Evolutionary conservation across 1,140 invertebrate species (phyloP), one percentile per base, ranked within the genome.

Genomic region (Leguminivora glycinivorella): DNA sequence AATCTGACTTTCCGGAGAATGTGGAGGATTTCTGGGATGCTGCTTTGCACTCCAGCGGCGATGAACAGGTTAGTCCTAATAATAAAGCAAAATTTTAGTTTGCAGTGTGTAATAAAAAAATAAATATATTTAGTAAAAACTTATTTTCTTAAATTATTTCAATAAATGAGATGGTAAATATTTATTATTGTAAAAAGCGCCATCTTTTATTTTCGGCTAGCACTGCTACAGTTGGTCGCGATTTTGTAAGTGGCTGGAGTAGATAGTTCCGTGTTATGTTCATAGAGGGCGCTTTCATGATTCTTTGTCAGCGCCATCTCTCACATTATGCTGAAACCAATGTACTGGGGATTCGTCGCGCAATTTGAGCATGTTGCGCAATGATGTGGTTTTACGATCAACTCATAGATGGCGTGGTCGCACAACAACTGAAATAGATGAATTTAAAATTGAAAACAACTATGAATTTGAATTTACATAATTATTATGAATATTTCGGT

Each of bases 1-100:
- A 87, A 43, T 75, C 74, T 56, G 89, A 92, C 66, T 86, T 79
- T 81, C 85, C 88, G 38, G 91, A 92, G 83, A 92, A 92, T 67
- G 85, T 91, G 70, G 75, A 89, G 76, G 91, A 92, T 60, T 88
- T 92, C 38, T 92, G 92, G 92, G 83, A 89, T 69, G 88, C 80
- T 66, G 81, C 69, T 22, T 75, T 81, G 34, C 72, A 70, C 26
- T 68, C 69, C 73, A 47, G 52, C 73, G 73, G 82, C 74, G 74
- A 84, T 83, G 75, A 82, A 73, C 79, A 92, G 91, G 91, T 91
- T 72, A 69, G 63, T 77, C 4, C 24, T 69, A 68, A 68, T 67
- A 69, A 70, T 67, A 22, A 63, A 34, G 24, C 67, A 43, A 25
- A 19, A 52, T 52, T 5, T 14, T 22, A 22, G 19, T 43, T 6